phyloP scores from a whole-genome alignment of 2,113 vertebrate species.

The Chlamydotis undulata region DNA sequence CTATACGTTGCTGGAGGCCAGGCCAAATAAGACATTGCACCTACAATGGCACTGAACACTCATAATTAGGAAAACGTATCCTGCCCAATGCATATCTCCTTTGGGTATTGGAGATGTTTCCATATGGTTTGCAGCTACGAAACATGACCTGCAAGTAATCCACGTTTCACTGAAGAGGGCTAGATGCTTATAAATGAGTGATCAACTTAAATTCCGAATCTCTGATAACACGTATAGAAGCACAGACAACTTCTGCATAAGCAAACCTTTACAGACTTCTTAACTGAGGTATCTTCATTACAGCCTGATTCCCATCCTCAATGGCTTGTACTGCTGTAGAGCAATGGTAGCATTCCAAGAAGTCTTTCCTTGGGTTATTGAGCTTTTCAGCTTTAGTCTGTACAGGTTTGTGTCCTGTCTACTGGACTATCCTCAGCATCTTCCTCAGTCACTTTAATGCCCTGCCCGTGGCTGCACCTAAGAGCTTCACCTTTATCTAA shows the following conservation, averaged over 20 bases:
- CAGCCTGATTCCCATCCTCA: neutral
- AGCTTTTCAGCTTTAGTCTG: neutral
- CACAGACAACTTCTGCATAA: neutral
- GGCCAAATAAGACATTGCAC: neutral
- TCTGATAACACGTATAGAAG: neutral
- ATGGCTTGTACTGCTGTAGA: neutral
- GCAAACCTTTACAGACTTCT: neutral
- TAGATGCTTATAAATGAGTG: neutral
- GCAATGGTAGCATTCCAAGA: neutral
- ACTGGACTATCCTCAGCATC: neutral
- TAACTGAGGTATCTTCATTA: neutral
- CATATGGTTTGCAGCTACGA: neutral
- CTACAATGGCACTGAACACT: neutral
- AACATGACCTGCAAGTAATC: neutral
- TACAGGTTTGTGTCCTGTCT: neutral
- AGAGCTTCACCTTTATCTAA: neutral
- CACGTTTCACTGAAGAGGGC: neutral
- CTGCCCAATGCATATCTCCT: neutral
- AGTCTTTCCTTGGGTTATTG: neutral
- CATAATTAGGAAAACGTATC: neutral
- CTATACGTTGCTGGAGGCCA: neutral
- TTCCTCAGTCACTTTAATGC: neutral
- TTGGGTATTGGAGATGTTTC: neutral
- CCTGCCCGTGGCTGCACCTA: neutral
- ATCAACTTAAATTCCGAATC: neutral